Evolutionary conservation across 2,888 invertebrate genomes (phyloP).

Genomic region (Luperina nickerlii): DNA sequence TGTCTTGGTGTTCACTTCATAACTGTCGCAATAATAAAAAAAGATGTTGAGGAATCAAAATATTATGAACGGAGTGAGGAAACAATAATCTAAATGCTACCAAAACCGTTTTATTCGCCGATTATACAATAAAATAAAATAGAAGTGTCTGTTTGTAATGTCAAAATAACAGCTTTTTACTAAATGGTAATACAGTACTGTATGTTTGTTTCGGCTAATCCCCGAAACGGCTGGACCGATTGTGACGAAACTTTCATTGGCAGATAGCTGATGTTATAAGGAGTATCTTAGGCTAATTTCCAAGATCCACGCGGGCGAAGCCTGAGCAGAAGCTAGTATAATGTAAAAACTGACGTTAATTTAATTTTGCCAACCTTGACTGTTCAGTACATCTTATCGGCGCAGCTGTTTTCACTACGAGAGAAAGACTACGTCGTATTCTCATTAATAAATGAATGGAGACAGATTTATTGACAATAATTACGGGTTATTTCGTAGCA

Average conservation of each 20-base stretch:
- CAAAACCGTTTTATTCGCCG: neutral
- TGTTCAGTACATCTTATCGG: neutral
- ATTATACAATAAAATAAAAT: neutral
- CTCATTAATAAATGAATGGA: slow-evolving; percentile 14
- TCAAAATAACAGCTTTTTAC: neutral
- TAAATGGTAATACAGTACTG: neutral
- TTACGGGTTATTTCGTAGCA: neutral
- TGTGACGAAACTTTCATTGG: neutral
- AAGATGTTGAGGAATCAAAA: neutral
- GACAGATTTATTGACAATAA: slow-evolving; percentile 1
- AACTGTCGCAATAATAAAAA: neutral
- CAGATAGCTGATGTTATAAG: neutral
- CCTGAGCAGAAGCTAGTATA: neutral
- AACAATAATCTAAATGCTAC: neutral
- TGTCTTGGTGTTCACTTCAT: neutral
- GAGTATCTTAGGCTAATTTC: neutral
- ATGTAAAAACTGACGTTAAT: neutral
- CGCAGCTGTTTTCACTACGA: slow-evolving; percentile 24
- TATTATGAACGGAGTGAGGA: neutral
- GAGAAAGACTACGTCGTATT: neutral
- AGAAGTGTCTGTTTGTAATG: neutral
- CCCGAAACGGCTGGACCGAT: neutral
- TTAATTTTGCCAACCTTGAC: neutral
- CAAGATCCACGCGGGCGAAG: neutral
- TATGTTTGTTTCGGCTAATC: neutral